Evolutionary conservation across 2,113 vertebrate species (phyloP), one percentile per base, ranked within the genome.

Genomic region (Oxygymnocypris stewartii): DNA sequence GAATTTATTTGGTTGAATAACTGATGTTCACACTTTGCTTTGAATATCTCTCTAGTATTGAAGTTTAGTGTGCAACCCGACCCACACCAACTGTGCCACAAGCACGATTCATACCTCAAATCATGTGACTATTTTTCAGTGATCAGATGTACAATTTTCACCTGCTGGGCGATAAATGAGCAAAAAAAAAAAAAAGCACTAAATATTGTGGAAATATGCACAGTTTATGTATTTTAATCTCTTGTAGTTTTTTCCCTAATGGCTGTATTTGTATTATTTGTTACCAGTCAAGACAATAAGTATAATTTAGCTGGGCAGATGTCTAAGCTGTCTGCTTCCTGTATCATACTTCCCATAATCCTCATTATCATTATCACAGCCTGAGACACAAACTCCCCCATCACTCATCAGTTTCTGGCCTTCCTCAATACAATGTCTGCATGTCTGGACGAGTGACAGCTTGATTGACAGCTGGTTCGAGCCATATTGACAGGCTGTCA

Each of bases 381-480:
- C 9, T 35, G 40, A 82, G 47, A 82, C 54, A 31, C 54, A 54
- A n/a, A 23, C 51, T 9, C 61, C 16, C n/a, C 20, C 67, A 61
- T 65, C 23, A 23, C 37, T 79, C 69, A 42, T 47, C 61, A 35
- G 44, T 35, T 65, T 78, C 28, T 61, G 12, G 35, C n/a, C 23
- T 23, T 37, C 51, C 23, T 76, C 20, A 13, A 65, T 49, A 42
- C 9, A 51, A 16, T n/a, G 84, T 25, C 86, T 86, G 69, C 71
- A 69, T 42, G 77, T 85, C 76, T 84, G 54, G 63, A 67, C 61
- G 40, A 16, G 69, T 81, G 85, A 61, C 78, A 74, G 76, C 13
- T 78, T 84, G 89, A 89, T 37, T 89, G 89, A 86, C 82, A 82
- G 87, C 71, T 86, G 49, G 76, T 81, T 82, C 42, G 61, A 88